Evolutionary conservation across 1,140 invertebrate species (phyloP).

Genomic region (Stegodyphus mimosarum): DNA sequence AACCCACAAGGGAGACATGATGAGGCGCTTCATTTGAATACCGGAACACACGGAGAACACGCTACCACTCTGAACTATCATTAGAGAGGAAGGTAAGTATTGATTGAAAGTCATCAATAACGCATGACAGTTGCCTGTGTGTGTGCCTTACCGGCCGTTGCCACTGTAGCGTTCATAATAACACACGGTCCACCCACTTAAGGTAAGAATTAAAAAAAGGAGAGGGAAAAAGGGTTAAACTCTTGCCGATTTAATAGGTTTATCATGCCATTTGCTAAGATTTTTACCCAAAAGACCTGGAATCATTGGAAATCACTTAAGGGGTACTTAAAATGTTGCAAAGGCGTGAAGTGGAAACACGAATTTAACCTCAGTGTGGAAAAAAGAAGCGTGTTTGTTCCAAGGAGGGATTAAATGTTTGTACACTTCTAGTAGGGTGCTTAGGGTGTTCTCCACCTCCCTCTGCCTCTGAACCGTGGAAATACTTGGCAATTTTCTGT

Average conservation of each 20-base stretch:
- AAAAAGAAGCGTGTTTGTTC: constrained; percentile 7
- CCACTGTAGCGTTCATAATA: constrained; percentile 35
- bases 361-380: constrained; percentile 37
- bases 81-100: constrained; percentile 45
- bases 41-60: constrained; percentile 33
- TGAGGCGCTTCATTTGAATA: constrained; percentile 44
- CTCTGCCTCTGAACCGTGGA: not conserved
- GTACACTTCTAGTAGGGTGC: constrained; percentile 21
- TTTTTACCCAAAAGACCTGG: constrained; percentile 28
- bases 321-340: constrained; percentile 7
- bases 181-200: constrained; percentile 43
- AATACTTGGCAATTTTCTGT: constrained; percentile 39
- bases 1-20: not conserved
- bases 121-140: constrained; percentile 20
- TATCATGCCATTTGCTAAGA: constrained; percentile 38
- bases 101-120: constrained; percentile 57
- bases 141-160: constrained; percentile 50
- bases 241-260: constrained; percentile 26
- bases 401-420: constrained; percentile 39
- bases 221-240: constrained; percentile 10
- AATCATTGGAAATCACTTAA: constrained; percentile 55
- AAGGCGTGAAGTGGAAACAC: constrained; percentile 40
- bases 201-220: constrained; percentile 12
- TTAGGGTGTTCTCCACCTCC: not conserved
- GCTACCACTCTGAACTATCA: constrained; percentile 25